phyloP scores from a whole-genome alignment of 2,797 vertebrate species.

The Xenops minutus region DNA sequence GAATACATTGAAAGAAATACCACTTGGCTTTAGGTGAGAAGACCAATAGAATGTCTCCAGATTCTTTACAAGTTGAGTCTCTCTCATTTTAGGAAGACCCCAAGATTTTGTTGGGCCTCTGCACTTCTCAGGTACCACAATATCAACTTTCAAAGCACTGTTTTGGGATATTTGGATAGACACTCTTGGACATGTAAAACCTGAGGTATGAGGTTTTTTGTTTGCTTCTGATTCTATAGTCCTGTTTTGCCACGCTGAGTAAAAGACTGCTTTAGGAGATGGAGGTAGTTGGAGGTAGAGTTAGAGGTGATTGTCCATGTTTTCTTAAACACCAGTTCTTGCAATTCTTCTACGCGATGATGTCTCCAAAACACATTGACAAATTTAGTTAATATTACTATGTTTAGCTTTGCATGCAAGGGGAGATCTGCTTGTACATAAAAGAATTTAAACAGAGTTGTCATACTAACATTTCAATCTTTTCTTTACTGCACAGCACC shows the following conservation, averaged over 20 bases:
- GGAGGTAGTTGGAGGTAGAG: background rate
- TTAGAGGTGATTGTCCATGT: background rate
- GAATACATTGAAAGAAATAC: background rate
- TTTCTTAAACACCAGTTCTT: background rate
- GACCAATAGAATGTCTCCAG: background rate
- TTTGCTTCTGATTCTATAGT: background rate
- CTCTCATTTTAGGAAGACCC: background rate
- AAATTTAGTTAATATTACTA: background rate
- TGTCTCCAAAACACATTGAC: background rate
- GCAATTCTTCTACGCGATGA: background rate
- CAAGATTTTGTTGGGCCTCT: background rate
- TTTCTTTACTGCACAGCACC: background rate
- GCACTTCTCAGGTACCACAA: background rate
- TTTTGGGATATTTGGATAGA: background rate
- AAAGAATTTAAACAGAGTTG: background rate
- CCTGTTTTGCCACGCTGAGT: background rate
- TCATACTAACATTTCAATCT: conserved; percentile 8
- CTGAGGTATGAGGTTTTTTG: background rate
- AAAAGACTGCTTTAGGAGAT: background rate
- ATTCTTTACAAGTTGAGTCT: background rate
- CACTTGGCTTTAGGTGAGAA: background rate
- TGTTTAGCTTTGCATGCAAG: background rate
- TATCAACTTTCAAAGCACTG: background rate
- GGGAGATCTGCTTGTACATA: background rate
- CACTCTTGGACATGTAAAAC: background rate